These are phyloP conservation scores for Drosophila punjabiensis DNA, from an alignment of 1,140 invertebrate genomes.

Conservation along the genomic window DNA sequence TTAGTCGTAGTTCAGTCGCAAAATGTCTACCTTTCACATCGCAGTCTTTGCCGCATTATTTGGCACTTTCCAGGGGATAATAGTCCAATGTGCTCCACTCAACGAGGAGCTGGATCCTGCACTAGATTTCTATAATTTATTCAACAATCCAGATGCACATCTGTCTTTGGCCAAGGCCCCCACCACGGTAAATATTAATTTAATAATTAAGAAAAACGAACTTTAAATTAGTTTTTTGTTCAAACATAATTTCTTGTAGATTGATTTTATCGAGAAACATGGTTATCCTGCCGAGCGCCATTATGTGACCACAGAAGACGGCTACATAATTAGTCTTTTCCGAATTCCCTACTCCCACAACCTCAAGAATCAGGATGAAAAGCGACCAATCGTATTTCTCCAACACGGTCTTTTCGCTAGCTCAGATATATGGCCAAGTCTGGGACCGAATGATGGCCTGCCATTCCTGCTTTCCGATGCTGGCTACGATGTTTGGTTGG, in stretches of 20 bases:
- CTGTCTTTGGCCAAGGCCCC: slow-evolving; percentile 21
- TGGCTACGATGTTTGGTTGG: slow-evolving; percentile 91
- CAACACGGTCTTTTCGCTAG: slow-evolving; percentile 88
- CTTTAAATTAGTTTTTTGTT: not conserved
- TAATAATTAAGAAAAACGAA: not conserved
- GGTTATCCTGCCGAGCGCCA: slow-evolving; percentile 87
- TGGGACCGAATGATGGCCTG: slow-evolving; percentile 83
- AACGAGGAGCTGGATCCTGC: not conserved
- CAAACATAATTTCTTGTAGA: not conserved
- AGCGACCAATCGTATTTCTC: slow-evolving; percentile 86
- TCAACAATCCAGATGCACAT: slow-evolving; percentile 44
- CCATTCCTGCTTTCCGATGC: slow-evolving; percentile 88
- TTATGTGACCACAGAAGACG: slow-evolving; percentile 85
- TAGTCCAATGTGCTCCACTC: slow-evolving; percentile 1
- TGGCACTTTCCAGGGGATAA: not conserved
- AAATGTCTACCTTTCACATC: slow-evolving; percentile 13
- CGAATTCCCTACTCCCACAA: slow-evolving; percentile 85
- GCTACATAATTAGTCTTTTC: slow-evolving; percentile 86
- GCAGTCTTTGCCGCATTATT: not conserved
- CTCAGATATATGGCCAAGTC: slow-evolving; percentile 86
- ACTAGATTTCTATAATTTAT: slow-evolving; percentile 40
- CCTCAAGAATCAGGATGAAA: slow-evolving; percentile 30
- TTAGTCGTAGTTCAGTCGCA: slow-evolving; percentile 16
- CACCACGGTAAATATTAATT: slow-evolving; percentile 38
- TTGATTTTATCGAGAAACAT: slow-evolving; percentile 30